A percentile compares a stretch with the other conserved stretches of the same genome.
phyloP scores from a whole-genome alignment of 2,797 vertebrate genomes.

The Myotis daubentonii region DNA sequence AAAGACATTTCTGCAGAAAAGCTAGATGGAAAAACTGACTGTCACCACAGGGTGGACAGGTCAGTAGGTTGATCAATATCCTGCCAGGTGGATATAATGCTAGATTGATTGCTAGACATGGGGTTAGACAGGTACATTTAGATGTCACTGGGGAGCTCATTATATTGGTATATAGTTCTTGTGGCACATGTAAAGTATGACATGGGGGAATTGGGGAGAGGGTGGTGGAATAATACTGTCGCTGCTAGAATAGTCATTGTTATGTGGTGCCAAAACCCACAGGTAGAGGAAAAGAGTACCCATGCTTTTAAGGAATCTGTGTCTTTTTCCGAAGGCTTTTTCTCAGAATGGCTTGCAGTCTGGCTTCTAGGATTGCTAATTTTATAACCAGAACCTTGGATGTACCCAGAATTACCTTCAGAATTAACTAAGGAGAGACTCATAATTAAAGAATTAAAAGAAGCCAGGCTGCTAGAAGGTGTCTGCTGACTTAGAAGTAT shows the following conservation, averaged over 20 bases:
- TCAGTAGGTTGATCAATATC: slow-evolving; percentile 75
- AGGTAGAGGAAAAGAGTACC: neutral
- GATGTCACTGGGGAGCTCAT: slow-evolving; percentile 70
- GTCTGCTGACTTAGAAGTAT: slow-evolving; percentile 12
- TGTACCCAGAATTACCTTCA: slow-evolving; percentile 14
- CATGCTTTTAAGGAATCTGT: neutral
- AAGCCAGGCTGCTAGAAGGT: neutral
- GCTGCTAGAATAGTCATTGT: neutral
- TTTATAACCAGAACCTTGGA: neutral
- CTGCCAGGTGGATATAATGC: slow-evolving; percentile 60
- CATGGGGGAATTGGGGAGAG: neutral
- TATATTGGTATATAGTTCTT: slow-evolving; percentile 53
- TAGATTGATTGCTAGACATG: slow-evolving; percentile 68
- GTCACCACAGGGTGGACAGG: slow-evolving; percentile 60
- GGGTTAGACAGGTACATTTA: slow-evolving; percentile 69
- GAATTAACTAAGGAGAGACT: slow-evolving; percentile 33
- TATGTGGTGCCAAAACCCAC: neutral
- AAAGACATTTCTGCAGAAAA: slow-evolving; percentile 65
- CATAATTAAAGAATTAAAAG: neutral
- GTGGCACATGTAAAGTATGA: slow-evolving; percentile 53
- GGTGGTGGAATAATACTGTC: neutral
- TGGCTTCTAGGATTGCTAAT: slow-evolving; percentile 29
- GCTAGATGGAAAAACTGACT: slow-evolving; percentile 60
- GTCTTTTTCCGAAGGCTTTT: slow-evolving; percentile 8
- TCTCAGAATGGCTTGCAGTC: neutral